Evolutionary conservation across 2,113 vertebrate genomes (phyloP).

Genomic region (Poeciliopsis occidentalis): DNA sequence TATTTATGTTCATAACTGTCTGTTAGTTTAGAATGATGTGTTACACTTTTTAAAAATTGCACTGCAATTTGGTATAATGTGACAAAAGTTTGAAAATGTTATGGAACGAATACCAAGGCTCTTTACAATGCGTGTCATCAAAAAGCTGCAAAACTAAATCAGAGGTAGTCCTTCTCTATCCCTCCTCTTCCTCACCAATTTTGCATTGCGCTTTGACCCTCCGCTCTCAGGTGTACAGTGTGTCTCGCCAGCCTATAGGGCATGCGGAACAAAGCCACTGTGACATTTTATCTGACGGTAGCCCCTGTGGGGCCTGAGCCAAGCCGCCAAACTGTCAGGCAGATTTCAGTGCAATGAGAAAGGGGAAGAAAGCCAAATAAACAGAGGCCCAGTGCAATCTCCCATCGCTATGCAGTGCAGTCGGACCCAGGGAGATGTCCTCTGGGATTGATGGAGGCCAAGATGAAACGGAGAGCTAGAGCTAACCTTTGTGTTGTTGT

Average conservation of each 20-base stretch:
- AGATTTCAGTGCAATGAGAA: constrained; percentile 74
- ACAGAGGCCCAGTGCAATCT: constrained; percentile 74
- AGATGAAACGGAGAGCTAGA: constrained; percentile 80
- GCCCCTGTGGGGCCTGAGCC: constrained; percentile 72
- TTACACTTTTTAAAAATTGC: not conserved
- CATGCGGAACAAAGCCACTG: constrained; percentile 69
- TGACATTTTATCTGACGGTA: constrained; percentile 80
- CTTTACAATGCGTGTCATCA: constrained; percentile 23
- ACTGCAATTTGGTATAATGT: too few species aligned
- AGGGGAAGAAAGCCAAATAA: constrained; percentile 73
- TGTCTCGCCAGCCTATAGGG: constrained; percentile 67
- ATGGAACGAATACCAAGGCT: not conserved
- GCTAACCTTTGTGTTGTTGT: constrained; percentile 75
- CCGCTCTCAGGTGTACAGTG: constrained; percentile 67
- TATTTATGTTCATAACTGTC: too few species aligned
- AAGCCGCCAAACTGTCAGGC: constrained; percentile 75
- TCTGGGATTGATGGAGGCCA: constrained; percentile 64
- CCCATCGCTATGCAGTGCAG: constrained; percentile 63
- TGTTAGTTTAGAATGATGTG: not conserved
- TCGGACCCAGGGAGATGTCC: constrained; percentile 59
- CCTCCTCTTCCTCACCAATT: constrained; percentile 4
- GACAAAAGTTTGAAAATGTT: not conserved
- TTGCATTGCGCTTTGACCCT: constrained; percentile 33
- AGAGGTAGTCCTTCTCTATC: constrained; percentile 2
- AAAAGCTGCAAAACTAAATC: constrained; percentile 23